phyloP scores from a whole-genome alignment of 2,113 vertebrate species.

The Pungitius pungitius region DNA sequence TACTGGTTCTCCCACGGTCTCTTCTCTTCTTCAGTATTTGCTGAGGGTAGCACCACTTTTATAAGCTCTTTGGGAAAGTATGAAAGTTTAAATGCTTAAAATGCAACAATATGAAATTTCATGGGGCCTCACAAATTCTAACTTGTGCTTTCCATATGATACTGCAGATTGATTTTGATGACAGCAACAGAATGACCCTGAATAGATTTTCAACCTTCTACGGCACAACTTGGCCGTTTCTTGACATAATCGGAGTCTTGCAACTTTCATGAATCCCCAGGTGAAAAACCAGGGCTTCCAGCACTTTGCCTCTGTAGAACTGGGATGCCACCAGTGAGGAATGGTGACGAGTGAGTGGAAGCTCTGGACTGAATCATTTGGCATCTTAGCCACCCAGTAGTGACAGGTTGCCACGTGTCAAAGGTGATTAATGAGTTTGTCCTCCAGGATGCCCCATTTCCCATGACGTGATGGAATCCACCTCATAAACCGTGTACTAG shows the following conservation, averaged over 20 bases:
- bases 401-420: slow-evolving; percentile 14
- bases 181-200: neutral
- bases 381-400: slow-evolving; percentile 5
- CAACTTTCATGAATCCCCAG: neutral
- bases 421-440: slow-evolving; percentile 28
- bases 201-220: neutral
- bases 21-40: neutral
- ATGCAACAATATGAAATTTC: neutral
- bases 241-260: no score
- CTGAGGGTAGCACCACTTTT: slow-evolving; percentile 21
- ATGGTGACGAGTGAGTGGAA: slow-evolving; percentile 35
- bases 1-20: slow-evolving; percentile 1
- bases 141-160: neutral
- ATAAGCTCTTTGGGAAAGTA: slow-evolving; percentile 17
- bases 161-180: neutral
- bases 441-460: slow-evolving; percentile 18
- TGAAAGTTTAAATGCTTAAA: slow-evolving; percentile 28
- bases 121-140: slow-evolving; percentile 31
- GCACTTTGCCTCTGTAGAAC: neutral
- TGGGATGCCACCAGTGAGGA: slow-evolving; percentile 16
- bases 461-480: slow-evolving; percentile 20
- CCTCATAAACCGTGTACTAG: slow-evolving; percentile 20
- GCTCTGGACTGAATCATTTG: slow-evolving; percentile 39
- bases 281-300: neutral
- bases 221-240: neutral